phyloP scores from a whole-genome alignment of 2,888 invertebrate genomes.

The Epinotia demarniana region DNA sequence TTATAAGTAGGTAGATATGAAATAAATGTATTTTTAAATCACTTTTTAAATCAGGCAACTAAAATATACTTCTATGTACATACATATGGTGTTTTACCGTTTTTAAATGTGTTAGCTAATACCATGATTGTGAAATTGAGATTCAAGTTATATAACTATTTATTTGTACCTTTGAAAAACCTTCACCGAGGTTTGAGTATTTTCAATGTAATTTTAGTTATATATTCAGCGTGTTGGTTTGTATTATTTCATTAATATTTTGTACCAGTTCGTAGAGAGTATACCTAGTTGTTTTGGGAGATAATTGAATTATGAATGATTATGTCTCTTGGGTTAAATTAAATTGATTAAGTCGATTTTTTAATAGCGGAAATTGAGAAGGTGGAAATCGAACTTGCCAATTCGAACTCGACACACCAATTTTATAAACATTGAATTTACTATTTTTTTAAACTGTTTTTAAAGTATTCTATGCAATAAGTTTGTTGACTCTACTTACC shows the following conservation, averaged over 20 bases:
- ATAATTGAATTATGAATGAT: constrained; percentile 12
- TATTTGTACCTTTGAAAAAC: constrained; percentile 20
- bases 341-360: neutral
- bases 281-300: constrained; percentile 9
- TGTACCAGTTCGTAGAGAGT: constrained; percentile 16
- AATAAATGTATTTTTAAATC: too few species aligned
- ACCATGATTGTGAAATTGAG: constrained; percentile 13
- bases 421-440: constrained; percentile 58
- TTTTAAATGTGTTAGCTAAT: neutral
- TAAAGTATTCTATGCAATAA: constrained; percentile 70
- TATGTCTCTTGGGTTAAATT: neutral
- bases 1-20: neutral
- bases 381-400: constrained; percentile 54
- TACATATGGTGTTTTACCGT: neutral
- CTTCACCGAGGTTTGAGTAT: constrained; percentile 23
- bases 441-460: constrained; percentile 55
- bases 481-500: constrained; percentile 60
- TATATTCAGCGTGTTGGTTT: constrained; percentile 19
- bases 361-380: neutral
- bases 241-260: constrained; percentile 28
- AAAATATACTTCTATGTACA: neutral
- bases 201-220: constrained; percentile 20
- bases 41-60: too few species aligned
- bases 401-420: constrained; percentile 49
- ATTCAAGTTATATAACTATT: constrained; percentile 20